A percentile compares a stretch with the other conserved stretches of the same genome.
phyloP scores from a whole-genome alignment of 2,797 vertebrate species.

The Anabas testudineus region DNA sequence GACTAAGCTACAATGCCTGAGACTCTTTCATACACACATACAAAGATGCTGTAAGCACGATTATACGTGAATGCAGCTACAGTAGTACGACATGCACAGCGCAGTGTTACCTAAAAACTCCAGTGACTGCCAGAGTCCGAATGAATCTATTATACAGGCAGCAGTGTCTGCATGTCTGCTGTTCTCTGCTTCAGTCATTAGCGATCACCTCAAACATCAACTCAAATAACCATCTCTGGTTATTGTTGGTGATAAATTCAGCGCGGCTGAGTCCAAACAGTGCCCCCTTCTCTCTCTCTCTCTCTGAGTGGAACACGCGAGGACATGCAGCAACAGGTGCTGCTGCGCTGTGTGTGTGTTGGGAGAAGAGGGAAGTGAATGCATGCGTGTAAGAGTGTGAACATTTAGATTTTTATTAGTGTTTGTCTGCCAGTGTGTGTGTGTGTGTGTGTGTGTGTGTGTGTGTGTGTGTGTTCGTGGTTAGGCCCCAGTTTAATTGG shows the following conservation, averaged over 20 bases:
- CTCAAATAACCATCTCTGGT: conserved; percentile 30
- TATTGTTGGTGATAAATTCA: conserved; percentile 59
- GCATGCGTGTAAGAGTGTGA: neutral
- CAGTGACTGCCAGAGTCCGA: too few relatives aligned
- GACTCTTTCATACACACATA: too few relatives aligned
- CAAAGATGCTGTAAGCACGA: too few relatives aligned
- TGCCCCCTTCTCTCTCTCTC: conserved; percentile 52
- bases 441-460: conserved; percentile 8
- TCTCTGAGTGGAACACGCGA: conserved; percentile 34
- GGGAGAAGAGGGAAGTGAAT: neutral
- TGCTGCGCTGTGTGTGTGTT: conserved; percentile 12
- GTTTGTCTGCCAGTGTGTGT: neutral
- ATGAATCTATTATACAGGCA: too few relatives aligned
- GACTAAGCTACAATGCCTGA: too few relatives aligned
- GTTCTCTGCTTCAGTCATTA: conserved; percentile 21
- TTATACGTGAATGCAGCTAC: too few relatives aligned
- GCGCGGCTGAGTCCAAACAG: conserved; percentile 55
- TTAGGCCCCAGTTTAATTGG: conserved; percentile 54
- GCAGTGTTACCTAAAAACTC: too few relatives aligned
- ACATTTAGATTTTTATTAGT: neutral
- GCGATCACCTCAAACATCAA: conserved; percentile 32
- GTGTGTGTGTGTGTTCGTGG: conserved; percentile 3
- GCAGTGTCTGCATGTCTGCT: too few relatives aligned
- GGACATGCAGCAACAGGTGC: conserved; percentile 75
- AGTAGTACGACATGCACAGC: too few relatives aligned